phyloP scores from a whole-genome alignment of 2,797 vertebrate species.

The Rhadinocentrus ornatus region DNA sequence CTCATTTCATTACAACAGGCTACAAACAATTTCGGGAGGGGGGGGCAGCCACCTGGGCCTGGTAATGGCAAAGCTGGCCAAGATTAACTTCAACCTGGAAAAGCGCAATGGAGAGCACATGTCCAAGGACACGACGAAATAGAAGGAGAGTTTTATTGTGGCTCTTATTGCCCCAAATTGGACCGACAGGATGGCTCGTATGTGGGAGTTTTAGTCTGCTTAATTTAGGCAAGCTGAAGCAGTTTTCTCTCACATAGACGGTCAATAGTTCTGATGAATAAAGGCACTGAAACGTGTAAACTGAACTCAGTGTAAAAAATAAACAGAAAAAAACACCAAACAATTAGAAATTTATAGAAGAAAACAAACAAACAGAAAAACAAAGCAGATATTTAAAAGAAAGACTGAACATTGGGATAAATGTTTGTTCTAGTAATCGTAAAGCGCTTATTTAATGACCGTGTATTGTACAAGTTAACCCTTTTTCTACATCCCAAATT shows the following conservation, averaged over 20 bases:
- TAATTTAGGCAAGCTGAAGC: constrained; percentile 14
- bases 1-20: constrained; percentile 51
- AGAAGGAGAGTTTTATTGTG: constrained; percentile 79
- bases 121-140: constrained; percentile 78
- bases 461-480: constrained; percentile 2
- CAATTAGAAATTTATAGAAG: not conserved
- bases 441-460: constrained; percentile 10
- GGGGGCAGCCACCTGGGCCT: constrained; percentile 70
- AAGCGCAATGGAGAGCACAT: constrained; percentile 66
- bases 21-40: constrained; percentile 43
- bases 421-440: not conserved
- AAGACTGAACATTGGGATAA: not conserved
- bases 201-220: constrained; percentile 42
- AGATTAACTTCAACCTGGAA: constrained; percentile 75
- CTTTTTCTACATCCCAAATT: not conserved
- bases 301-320: not conserved
- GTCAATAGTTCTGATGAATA: constrained; percentile 38
- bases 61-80: constrained; percentile 74
- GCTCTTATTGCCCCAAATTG: constrained; percentile 76
- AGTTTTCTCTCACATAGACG: not conserved
- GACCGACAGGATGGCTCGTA: constrained; percentile 61
- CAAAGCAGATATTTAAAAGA: not conserved
- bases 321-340: no score
- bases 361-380: no score
- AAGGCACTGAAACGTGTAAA: constrained; percentile 2